Evolutionary conservation across 2,113 vertebrate genomes (phyloP).

Genomic region (Myodes glareolus): DNA sequence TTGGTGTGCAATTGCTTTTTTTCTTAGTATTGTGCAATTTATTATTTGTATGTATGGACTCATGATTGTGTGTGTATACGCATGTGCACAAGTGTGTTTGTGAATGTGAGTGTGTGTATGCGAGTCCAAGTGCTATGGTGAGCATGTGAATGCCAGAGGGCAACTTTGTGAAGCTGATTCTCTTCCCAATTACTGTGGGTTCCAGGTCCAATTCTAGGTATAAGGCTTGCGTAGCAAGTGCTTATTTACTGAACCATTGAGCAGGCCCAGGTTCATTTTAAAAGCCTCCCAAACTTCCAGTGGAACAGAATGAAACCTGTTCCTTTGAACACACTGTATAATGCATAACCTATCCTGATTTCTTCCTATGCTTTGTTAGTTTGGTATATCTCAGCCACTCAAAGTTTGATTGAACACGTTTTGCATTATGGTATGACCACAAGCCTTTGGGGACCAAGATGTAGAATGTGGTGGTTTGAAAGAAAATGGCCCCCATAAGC

Average conservation of each 20-base stretch:
- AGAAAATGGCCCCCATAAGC: neutral
- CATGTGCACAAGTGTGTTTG: neutral
- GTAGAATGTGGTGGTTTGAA: neutral
- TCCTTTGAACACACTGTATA: neutral
- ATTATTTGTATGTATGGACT: neutral
- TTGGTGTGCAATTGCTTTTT: neutral
- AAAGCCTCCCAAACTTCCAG: neutral
- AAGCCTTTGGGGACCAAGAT: neutral
- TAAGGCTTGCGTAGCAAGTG: neutral
- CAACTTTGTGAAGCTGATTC: no score
- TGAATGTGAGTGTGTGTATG: neutral
- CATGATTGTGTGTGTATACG: neutral
- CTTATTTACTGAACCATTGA: no score
- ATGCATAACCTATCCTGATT: neutral
- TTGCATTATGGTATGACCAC: neutral
- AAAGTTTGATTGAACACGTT: neutral
- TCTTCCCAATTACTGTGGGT: neutral
- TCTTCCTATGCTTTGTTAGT: neutral
- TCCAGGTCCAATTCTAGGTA: neutral
- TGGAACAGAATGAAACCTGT: neutral
- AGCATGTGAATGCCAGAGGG: neutral
- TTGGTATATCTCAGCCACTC: neutral
- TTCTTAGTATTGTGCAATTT: neutral
- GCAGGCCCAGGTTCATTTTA: neutral
- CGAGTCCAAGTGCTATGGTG: no score